A percentile compares a stretch with the other conserved stretches of the same genome.
Evolutionary conservation across 1,140 invertebrate genomes (phyloP).

Genomic region (Trissolcus basalis): DNA sequence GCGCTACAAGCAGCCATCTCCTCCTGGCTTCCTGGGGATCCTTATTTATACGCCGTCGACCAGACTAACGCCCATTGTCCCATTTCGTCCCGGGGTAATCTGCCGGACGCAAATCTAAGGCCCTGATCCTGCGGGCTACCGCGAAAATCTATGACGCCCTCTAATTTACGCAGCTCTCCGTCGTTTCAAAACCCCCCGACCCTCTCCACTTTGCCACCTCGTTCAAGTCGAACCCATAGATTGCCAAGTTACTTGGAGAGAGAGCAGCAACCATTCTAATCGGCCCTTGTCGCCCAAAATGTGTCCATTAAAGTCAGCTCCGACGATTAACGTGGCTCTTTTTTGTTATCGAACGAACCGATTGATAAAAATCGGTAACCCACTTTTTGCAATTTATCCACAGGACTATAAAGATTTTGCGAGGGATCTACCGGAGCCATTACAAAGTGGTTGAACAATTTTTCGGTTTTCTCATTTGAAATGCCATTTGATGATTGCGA

Average conservation of each 20-base stretch:
- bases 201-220: constrained; percentile 18
- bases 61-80: constrained; percentile 76
- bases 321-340: constrained; percentile 12
- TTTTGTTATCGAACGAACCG: not conserved
- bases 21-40: constrained; percentile 66
- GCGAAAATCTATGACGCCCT: constrained; percentile 75
- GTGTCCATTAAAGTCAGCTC: constrained; percentile 31
- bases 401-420: no score
- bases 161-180: constrained; percentile 71
- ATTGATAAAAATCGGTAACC: no score
- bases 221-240: constrained; percentile 47
- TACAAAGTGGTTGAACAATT: no score
- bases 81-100: constrained; percentile 75
- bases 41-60: constrained; percentile 76
- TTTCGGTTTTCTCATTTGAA: no score
- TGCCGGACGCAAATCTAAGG: constrained; percentile 77
- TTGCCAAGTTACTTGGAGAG: constrained; percentile 33
- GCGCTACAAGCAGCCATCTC: constrained; percentile 60
- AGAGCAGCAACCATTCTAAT: constrained; percentile 19
- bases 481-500: no score
- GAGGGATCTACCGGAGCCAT: no score
- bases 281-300: constrained; percentile 23
- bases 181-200: constrained; percentile 14
- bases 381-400: no score
- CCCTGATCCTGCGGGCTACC: constrained; percentile 76